A percentile compares a stretch with the other conserved stretches of the same genome.
Evolutionary conservation across 2,797 vertebrate genomes (phyloP).

Genomic region (Mormyrus proboscirostris): DNA sequence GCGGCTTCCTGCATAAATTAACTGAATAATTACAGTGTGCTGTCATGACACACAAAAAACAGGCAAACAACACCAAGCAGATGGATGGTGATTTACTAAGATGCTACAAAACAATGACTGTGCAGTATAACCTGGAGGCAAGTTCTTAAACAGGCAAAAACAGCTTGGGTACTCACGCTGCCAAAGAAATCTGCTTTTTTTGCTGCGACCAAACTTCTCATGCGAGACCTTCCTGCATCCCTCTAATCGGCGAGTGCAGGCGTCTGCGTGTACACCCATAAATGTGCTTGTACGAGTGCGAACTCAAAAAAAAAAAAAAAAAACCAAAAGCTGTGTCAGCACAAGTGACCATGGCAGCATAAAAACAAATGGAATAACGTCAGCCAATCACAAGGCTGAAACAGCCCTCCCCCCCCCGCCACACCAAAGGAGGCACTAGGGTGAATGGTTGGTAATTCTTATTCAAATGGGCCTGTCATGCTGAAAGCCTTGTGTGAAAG

Average conservation of each 20-base stretch:
- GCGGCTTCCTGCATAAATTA: not conserved
- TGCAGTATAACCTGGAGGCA: not conserved
- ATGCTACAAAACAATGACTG: not conserved
- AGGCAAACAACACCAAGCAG: not conserved
- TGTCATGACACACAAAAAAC: not conserved
- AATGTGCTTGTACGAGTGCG: conserved; percentile 16
- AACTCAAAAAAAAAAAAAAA: conserved; percentile 36
- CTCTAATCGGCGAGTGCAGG: conserved; percentile 41
- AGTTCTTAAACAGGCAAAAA: not conserved
- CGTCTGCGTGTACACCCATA: not conserved
- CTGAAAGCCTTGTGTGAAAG: conserved; percentile 67
- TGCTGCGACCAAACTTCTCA: conserved; percentile 34
- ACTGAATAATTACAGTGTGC: not conserved
- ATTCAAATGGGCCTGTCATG: conserved; percentile 85
- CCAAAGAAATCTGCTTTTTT: conserved; percentile 30
- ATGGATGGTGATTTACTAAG: not conserved
- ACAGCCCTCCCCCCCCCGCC: conserved; percentile 23
- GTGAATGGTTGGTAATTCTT: conserved; percentile 71
- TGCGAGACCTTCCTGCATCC: conserved; percentile 28
- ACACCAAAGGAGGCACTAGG: conserved; percentile 51
- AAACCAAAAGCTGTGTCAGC: conserved; percentile 45
- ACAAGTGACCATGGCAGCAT: conserved; percentile 51
- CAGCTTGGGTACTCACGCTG: conserved; percentile 46
- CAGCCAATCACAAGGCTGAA: conserved; percentile 47
- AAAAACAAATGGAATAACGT: conserved; percentile 56